These are phyloP conservation scores for Anastrepha ludens DNA, from an alignment of 1,140 invertebrate species.

Conservation along the genomic window DNA sequence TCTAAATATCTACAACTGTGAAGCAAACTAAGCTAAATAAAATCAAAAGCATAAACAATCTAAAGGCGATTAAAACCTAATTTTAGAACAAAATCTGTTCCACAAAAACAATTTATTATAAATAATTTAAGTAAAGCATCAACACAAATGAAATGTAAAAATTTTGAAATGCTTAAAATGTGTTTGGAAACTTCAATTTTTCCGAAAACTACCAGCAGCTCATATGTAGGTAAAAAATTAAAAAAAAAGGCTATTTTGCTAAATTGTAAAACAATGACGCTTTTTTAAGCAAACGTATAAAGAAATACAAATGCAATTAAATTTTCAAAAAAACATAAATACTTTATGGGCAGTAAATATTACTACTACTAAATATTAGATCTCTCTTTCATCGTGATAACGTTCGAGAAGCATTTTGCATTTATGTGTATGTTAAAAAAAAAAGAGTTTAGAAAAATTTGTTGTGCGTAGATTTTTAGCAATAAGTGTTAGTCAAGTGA, in stretches of 20 bases:
- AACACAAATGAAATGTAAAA: too few relatives aligned
- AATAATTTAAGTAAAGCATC: too few relatives aligned
- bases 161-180: neutral
- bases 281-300: neutral
- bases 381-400: slow-evolving; percentile 42
- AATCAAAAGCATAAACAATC: slow-evolving; percentile 33
- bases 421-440: slow-evolving; percentile 28
- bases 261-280: slow-evolving; percentile 3
- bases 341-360: neutral
- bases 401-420: slow-evolving; percentile 35
- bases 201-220: neutral
- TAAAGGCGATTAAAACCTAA: slow-evolving; percentile 11
- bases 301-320: neutral
- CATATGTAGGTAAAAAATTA: neutral
- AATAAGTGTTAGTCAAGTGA: slow-evolving; percentile 2
- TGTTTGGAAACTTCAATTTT: slow-evolving; percentile 16
- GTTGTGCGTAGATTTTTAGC: slow-evolving; percentile 24
- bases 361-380: slow-evolving; percentile 2
- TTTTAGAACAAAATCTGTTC: neutral
- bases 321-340: slow-evolving; percentile 20
- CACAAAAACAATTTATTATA: too few relatives aligned
- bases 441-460: neutral
- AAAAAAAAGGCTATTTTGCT: slow-evolving; percentile 8
- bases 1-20: neutral
- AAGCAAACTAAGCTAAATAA: slow-evolving; percentile 24